Percentiles rank a stretch among this genome's conserved stretches.
phyloP scores from a whole-genome alignment of 2,888 invertebrate genomes.

The Stenodema calcarata region DNA sequence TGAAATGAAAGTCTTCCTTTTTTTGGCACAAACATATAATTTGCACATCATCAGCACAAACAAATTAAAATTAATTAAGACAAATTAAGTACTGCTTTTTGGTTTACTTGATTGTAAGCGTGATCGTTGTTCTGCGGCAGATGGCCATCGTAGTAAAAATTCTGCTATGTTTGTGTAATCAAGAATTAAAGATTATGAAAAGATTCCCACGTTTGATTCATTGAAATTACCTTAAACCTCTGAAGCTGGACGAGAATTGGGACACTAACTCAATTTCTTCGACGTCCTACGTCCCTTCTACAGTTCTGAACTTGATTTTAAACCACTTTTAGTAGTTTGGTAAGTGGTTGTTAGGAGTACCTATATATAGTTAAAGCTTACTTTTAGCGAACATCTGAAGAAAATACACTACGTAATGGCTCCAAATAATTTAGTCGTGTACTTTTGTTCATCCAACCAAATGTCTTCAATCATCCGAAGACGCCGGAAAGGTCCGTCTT shows the following conservation, averaged over 20 bases:
- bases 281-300: too few species aligned
- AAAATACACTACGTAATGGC: too few species aligned
- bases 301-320: too few species aligned
- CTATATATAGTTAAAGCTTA: too few species aligned
- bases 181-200: constrained; percentile 41
- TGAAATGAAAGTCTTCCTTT: constrained; percentile 28
- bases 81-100: constrained; percentile 5
- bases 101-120: constrained; percentile 34
- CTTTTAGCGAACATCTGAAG: too few species aligned
- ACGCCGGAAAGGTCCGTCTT: too few species aligned
- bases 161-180: constrained; percentile 49
- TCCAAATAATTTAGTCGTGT: too few species aligned
- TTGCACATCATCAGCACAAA: constrained; percentile 35
- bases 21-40: constrained; percentile 26
- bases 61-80: not conserved
- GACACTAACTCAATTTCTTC: too few species aligned
- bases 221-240: not conserved
- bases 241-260: not conserved
- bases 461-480: too few species aligned
- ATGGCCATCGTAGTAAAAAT: constrained; percentile 44
- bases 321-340: too few species aligned
- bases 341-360: too few species aligned
- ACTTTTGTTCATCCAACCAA: too few species aligned
- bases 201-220: not conserved
- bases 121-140: constrained; percentile 39